Base-by-base conservation (phyloP, 2,888 invertebrate genomes). In the Aphodius granarius region DNA sequence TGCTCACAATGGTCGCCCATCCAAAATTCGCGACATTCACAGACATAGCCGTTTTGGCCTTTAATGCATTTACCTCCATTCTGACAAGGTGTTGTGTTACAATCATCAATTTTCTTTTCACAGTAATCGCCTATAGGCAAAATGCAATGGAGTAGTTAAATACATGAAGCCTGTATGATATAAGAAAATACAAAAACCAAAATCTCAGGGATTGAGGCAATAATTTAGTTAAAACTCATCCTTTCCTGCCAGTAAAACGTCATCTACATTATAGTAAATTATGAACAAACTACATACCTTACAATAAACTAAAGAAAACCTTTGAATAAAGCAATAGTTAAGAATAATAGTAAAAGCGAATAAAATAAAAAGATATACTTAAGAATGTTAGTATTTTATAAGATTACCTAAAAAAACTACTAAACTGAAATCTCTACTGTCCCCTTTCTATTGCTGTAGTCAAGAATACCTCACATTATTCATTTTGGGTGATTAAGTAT, bases 21-120 rank as follows among this genome's bases (percentile, higher is more conserved):
- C 86, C 87, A 92, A 73, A 90, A 89, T 3, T 88, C 87, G 2
- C 90, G 89, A 81, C 92, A 91, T 79, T 90, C 89, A 81, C 92
- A 92, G 18, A 80, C 81, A 83, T 89, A 91, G 9, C 89, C 89
- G 78, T 89, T 89, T 16, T 86, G 82, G 66, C 86, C 86, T 78
- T 90, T 89, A 43, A 86, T 84, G 82, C 92, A 91, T 2, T 81
- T 84, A 13, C 89, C 91, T 0, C 89, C 90, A 81, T 91, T 89
- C 71, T 85, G 84, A 79, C 91, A 91, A 0, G 90, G 89, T 73
- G 86, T 86, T 0, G 88, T 87, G 0, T 83, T 78, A 79, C 90
- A 90, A 75, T 89, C 88, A 83, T 90, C 89, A 13, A 88, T 83
- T 78, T 87, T 88, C 18, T 86, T 87, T 81, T 91, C 89, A 80